A percentile compares a stretch with the other conserved stretches of the same genome.
Conservation (phyloP, 64 coral and sea anemone genomes). For the Acropora tenuis region DNA sequence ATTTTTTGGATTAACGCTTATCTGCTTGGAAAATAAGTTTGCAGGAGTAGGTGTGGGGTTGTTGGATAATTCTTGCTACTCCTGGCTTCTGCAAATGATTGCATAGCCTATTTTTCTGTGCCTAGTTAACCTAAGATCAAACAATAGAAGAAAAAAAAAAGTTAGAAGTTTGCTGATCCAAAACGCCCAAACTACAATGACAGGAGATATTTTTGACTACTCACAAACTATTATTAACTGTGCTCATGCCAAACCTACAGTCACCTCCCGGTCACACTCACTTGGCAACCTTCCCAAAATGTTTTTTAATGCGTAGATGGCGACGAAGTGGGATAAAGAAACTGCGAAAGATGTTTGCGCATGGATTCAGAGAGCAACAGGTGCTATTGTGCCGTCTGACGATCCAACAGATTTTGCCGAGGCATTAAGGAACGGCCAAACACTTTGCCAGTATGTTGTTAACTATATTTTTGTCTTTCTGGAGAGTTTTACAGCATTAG, state of each 20-base stretch:
- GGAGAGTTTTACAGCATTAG: neutral
- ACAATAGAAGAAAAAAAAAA: too few relatives aligned
- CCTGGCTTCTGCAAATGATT: neutral
- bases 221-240: too few relatives aligned
- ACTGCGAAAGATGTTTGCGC: conserved; percentile 12
- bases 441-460: conserved; percentile 47
- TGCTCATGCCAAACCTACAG: too few relatives aligned
- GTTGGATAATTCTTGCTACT: neutral
- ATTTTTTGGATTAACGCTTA: neutral
- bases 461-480: neutral
- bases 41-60: neutral
- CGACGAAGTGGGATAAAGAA: conserved; percentile 43
- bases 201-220: too few relatives aligned
- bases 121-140: too few relatives aligned
- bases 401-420: conserved; percentile 14
- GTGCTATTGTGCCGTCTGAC: conserved; percentile 1
- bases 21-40: neutral
- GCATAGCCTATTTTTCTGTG: neutral
- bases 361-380: conserved; percentile 48
- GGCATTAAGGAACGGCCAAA: conserved; percentile 49
- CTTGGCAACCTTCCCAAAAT: too few relatives aligned
- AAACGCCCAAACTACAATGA: too few relatives aligned
- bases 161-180: too few relatives aligned
- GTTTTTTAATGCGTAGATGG: neutral
- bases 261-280: too few relatives aligned